These are phyloP conservation scores for Heliocidaris tuberculata DNA, from an alignment of 35 echinoderm and acorn worm species.

Conservation along the genomic window DNA sequence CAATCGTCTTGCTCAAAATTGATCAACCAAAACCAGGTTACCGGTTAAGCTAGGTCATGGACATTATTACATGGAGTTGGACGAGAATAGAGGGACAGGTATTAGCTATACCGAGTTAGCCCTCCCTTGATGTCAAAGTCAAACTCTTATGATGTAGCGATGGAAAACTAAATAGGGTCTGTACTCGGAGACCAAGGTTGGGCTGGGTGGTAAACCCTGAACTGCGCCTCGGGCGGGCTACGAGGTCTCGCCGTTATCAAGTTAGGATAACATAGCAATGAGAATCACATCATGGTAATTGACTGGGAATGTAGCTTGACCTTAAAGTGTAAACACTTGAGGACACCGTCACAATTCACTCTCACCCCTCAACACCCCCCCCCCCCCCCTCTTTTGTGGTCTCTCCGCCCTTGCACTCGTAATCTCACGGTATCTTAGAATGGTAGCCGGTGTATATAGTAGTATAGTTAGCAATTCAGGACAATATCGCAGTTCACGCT, in stretches of 20 bases:
- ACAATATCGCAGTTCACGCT: too few relatives aligned
- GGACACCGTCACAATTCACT: neutral
- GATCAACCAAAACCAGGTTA: neutral
- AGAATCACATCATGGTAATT: constrained; percentile 30
- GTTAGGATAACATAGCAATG: constrained; percentile 2
- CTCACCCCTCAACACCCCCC: neutral
- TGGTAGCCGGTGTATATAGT: too few relatives aligned
- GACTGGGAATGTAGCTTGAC: constrained; percentile 25
- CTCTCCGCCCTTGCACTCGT: too few relatives aligned
- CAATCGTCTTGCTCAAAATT: neutral
- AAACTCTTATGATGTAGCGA: too few relatives aligned
- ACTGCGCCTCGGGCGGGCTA: neutral
- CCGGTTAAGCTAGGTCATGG: neutral
- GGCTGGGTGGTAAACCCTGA: constrained; percentile 1
- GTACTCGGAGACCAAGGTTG: neutral
- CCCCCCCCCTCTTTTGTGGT: neutral
- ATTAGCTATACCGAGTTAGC: too few relatives aligned
- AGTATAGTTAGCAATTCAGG: too few relatives aligned
- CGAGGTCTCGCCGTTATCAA: neutral
- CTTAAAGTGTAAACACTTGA: constrained; percentile 29
- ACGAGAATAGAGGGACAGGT: neutral
- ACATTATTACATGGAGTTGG: neutral
- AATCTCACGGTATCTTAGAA: too few relatives aligned
- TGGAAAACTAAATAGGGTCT: neutral
- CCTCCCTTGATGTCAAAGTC: too few relatives aligned